Conservation (phyloP, 92 coral and sea anemone genomes). For the Porites rus region DNA sequence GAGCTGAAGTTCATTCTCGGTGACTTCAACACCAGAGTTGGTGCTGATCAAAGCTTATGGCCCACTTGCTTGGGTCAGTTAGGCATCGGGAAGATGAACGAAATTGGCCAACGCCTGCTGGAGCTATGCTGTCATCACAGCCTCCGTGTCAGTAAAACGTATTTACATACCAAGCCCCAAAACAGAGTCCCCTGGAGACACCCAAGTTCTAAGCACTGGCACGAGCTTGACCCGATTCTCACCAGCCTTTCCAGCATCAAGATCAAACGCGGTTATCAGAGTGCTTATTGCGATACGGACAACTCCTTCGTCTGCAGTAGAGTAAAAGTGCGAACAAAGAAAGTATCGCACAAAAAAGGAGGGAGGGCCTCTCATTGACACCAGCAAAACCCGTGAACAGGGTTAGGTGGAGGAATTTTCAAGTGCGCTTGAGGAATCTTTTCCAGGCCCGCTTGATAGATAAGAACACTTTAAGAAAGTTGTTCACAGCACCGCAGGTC, state of each 20-base stretch:
- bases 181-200: constrained; percentile 18
- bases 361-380: constrained; percentile 41
- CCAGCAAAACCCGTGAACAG: background rate
- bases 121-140: constrained; percentile 28
- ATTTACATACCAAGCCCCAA: background rate
- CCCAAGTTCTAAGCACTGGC: constrained; percentile 50
- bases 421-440: background rate
- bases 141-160: background rate
- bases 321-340: constrained; percentile 43
- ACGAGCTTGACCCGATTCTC: constrained; percentile 40
- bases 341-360: constrained; percentile 15
- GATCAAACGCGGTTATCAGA: constrained; percentile 44
- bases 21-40: no score
- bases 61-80: constrained; percentile 31
- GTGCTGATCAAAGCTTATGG: constrained; percentile 31
- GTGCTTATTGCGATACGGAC: constrained; percentile 74
- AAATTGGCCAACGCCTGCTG: constrained; percentile 44
- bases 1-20: background rate
- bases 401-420: no score
- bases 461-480: constrained; percentile 4
- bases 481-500: constrained; percentile 17
- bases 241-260: constrained; percentile 35
- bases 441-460: background rate
- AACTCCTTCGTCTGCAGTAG: constrained; percentile 60
- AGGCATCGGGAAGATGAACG: constrained; percentile 40